Percentiles rank a stretch among this genome's conserved stretches.
Conservation (phyloP, 2,888 invertebrate species). For the Cataglyphis cursor region DNA sequence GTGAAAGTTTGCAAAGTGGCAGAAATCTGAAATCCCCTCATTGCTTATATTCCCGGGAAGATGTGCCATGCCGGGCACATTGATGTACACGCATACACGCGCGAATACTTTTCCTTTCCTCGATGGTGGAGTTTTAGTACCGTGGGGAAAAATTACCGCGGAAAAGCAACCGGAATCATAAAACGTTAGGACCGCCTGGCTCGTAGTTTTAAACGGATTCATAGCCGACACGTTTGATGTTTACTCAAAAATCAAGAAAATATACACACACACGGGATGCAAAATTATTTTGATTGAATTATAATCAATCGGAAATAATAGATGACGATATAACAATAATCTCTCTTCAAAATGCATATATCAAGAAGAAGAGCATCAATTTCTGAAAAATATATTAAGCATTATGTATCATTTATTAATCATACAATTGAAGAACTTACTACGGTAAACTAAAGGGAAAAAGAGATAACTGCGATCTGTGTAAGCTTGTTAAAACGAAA, state of each 20-base stretch:
- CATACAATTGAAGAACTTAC: neutral
- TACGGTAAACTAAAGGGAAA: neutral
- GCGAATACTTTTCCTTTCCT: constrained; percentile 65
- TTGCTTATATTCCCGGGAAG: constrained; percentile 43
- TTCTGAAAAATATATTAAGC: neutral
- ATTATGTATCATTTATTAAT: too few relatives aligned
- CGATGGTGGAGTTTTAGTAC: constrained; percentile 72
- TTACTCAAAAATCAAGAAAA: constrained; percentile 9
- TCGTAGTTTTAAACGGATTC: constrained; percentile 31
- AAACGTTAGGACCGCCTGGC: constrained; percentile 34
- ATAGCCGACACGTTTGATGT: constrained; percentile 15
- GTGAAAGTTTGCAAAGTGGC: constrained; percentile 46
- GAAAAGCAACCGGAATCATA: constrained; percentile 55
- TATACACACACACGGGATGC: neutral
- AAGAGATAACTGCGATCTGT: neutral
- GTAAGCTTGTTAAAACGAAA: constrained; percentile 11
- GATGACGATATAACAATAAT: neutral
- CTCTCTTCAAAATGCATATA: neutral
- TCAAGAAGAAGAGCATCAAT: neutral
- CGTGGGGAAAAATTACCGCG: constrained; percentile 65
- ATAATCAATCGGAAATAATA: constrained; percentile 1
- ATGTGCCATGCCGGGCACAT: constrained; percentile 22
- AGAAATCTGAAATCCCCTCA: constrained; percentile 44
- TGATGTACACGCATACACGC: constrained; percentile 35
- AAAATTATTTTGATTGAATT: constrained; percentile 9